Evolutionary conservation across 1,140 invertebrate species (phyloP), one percentile per base, ranked within the genome.

Genomic region (Matsumurasca onukii): DNA sequence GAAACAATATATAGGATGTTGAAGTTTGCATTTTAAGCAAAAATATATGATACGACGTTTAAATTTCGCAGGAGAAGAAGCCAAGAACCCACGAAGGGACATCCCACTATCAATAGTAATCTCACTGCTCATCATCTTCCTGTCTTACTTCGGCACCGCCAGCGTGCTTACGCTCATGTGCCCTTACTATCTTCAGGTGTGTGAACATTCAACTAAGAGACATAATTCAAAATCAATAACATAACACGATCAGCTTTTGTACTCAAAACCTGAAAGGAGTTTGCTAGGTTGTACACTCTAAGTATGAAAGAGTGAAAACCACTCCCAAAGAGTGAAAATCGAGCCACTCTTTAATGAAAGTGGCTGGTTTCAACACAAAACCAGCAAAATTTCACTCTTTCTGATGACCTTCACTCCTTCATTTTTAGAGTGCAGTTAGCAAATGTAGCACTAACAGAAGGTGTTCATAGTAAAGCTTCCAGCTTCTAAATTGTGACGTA

Each of bases 91-190:
- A 0, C 89, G 95, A 79, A 89, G 89, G 79, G 87, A 89, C 5
- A 96, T 98, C 66, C 95, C 95, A 0, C 88, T 97, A 66, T 89
- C 92, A 24, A 94, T 97, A 67, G 87, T 95, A 12, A 80, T 89
- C 0, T 95, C 93, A 0, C 81, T 98, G 27, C 80, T 89, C 0
- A 85, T 93, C 31, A 88, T 95, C 39, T 96, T 94, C 76, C 72
- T 95, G 5, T 89, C 93, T 0, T 97, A 97, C 78, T 95, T 92
- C 80, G 89, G 92, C 0, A 88, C 97, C 0, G 92, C 93, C 0
- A 85, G 87, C 0, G 88, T 97, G 1, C 80, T 97, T 0, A 98
- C 95, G 0, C 86, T 96, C 73, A 93, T 96, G 84, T 75, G 91
- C 71, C 95, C 96, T 0, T 98, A 97, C 75, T 98, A 92, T 75